phyloP scores from a whole-genome alignment of 2,797 vertebrate genomes.

The Cheirogaleus major region DNA sequence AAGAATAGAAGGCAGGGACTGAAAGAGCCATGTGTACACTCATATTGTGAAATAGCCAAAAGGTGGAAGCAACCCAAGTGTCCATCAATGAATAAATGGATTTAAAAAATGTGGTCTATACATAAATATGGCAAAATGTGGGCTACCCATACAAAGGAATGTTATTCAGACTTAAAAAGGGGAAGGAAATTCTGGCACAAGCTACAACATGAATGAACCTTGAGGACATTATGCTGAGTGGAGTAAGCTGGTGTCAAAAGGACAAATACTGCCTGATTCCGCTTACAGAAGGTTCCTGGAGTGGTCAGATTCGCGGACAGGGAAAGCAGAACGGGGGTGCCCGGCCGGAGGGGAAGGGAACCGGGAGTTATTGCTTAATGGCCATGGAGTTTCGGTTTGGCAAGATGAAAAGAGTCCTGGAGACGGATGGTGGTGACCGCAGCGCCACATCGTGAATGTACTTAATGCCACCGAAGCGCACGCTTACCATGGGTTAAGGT shows the following conservation, averaged over 20 bases:
- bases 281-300: neutral
- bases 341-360: neutral
- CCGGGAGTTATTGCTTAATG: too few species aligned
- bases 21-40: neutral
- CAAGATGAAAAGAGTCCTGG: too few species aligned
- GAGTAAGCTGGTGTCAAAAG: neutral
- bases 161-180: neutral
- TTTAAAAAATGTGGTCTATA: neutral
- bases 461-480: fast-evolving
- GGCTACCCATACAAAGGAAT: neutral
- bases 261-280: neutral
- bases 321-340: neutral
- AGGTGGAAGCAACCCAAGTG: neutral
- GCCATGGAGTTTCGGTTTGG: neutral
- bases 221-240: neutral
- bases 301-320: neutral
- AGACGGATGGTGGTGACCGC: too few species aligned
- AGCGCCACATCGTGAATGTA: neutral
- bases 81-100: neutral
- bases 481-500: neutral
- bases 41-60: neutral
- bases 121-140: neutral
- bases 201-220: neutral
- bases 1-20: neutral
- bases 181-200: neutral